A percentile compares a stretch with the other conserved stretches of the same genome.
Conservation (phyloP, 2,113 vertebrate species). For the Acinonyx jubatus region DNA sequence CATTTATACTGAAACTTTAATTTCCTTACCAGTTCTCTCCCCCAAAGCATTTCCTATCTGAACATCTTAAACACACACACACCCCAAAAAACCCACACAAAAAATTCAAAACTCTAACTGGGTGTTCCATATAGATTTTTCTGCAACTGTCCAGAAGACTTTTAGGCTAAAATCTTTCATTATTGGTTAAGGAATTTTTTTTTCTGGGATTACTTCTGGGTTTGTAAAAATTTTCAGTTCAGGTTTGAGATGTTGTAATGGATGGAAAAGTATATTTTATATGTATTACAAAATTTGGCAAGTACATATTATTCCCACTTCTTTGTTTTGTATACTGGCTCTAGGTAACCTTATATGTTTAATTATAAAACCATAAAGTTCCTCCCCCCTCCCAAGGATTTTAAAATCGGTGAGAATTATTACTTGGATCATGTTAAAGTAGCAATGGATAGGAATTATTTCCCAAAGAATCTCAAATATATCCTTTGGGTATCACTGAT, state of each 20-base stretch:
- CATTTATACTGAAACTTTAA: not conserved
- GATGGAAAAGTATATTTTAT: not conserved
- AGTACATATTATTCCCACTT: not conserved
- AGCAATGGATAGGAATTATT: slow-evolving; percentile 6
- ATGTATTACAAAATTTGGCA: slow-evolving; percentile 1
- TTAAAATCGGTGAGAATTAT: slow-evolving; percentile 37
- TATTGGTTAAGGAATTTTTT: slow-evolving; percentile 32
- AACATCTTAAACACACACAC: not conserved
- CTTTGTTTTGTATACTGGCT: not conserved
- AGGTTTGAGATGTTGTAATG: not conserved
- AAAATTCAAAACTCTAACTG: not conserved
- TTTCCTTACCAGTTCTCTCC: not conserved
- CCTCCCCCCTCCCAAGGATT: not conserved
- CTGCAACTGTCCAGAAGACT: not conserved
- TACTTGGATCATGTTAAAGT: slow-evolving; percentile 23
- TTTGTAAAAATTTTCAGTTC: slow-evolving; percentile 44
- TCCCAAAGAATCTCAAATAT: not conserved
- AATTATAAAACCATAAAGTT: not conserved
- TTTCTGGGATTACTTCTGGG: slow-evolving; percentile 13
- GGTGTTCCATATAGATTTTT: not conserved
- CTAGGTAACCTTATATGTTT: slow-evolving; percentile 27
- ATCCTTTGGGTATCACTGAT: not conserved
- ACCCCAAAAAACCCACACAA: not conserved
- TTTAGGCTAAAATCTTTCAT: not conserved
- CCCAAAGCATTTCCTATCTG: not conserved